phyloP scores from a whole-genome alignment of 2,113 vertebrate genomes.

The Recurvirostra avosetta region DNA sequence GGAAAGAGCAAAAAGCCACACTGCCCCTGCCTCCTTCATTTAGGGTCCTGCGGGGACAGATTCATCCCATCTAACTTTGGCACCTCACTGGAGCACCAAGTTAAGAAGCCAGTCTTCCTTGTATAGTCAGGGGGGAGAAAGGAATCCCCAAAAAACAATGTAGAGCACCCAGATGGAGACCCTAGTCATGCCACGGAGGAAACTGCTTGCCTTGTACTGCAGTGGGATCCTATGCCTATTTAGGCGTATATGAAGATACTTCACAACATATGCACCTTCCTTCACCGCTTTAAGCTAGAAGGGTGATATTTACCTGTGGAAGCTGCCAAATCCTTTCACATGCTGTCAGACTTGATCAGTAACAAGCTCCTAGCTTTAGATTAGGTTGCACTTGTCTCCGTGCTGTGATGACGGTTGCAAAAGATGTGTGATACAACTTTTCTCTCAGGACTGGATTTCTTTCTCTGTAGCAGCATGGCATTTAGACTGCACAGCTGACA shows the following conservation, averaged over 20 bases:
- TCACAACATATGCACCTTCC: neutral
- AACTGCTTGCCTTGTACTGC: neutral
- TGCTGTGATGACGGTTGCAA: neutral
- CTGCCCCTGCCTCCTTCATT: neutral
- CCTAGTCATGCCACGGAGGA: fast-evolving
- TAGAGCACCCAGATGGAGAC: fast-evolving
- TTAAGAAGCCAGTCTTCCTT: neutral
- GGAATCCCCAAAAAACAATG: neutral
- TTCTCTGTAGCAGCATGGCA: fast-evolving
- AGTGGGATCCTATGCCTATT: neutral
- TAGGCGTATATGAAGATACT: neutral
- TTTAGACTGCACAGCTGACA: neutral
- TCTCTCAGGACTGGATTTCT: neutral
- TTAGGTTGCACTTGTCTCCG: neutral
- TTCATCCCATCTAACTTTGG: neutral
- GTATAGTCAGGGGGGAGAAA: neutral
- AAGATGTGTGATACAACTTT: neutral
- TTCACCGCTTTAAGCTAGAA: neutral
- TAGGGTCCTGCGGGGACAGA: neutral
- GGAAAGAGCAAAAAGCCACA: neutral
- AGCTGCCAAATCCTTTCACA: neutral
- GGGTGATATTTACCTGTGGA: neutral
- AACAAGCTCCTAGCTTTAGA: neutral
- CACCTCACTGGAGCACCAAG: neutral
- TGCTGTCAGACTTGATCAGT: neutral